These are phyloP conservation scores for Bucorvus abyssinicus DNA, from an alignment of 2,797 vertebrate species.

Conservation along the genomic window DNA sequence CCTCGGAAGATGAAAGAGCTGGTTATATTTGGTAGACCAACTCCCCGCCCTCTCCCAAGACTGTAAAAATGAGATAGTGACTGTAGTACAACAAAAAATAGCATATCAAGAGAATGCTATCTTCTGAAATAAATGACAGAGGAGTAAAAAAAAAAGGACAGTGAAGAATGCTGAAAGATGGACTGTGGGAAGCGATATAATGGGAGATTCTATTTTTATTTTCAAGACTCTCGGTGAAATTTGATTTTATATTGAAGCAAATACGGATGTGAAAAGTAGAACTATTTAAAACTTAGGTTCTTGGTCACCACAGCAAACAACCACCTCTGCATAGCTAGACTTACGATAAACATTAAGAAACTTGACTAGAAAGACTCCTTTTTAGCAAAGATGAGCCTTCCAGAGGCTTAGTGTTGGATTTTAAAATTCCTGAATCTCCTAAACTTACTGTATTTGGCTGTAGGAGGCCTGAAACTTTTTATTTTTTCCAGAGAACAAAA, in stretches of 20 bases:
- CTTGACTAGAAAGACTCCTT: neutral
- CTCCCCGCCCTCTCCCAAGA: constrained; percentile 42
- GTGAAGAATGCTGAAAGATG: neutral
- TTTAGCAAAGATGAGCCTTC: neutral
- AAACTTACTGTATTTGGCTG: neutral
- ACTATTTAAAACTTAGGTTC: neutral
- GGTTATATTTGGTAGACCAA: constrained; percentile 45
- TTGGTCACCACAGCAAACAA: neutral
- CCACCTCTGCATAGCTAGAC: neutral
- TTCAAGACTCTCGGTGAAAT: neutral
- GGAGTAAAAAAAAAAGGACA: neutral
- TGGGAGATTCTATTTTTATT: neutral
- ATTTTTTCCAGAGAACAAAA: constrained; percentile 41
- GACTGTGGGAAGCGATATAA: neutral
- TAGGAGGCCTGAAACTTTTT: neutral
- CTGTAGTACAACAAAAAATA: constrained; percentile 26
- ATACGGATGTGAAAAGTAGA: neutral
- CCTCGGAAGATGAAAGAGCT: constrained; percentile 50
- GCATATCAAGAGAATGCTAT: neutral
- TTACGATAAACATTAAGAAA: neutral
- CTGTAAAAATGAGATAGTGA: constrained; percentile 52
- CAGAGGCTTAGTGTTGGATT: neutral
- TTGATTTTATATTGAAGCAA: neutral
- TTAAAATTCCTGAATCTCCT: neutral
- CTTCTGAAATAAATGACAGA: neutral